Evolutionary conservation across 2,888 invertebrate species (phyloP), one percentile per base, ranked within the genome.

Genomic region (Cotesia congregata): DNA sequence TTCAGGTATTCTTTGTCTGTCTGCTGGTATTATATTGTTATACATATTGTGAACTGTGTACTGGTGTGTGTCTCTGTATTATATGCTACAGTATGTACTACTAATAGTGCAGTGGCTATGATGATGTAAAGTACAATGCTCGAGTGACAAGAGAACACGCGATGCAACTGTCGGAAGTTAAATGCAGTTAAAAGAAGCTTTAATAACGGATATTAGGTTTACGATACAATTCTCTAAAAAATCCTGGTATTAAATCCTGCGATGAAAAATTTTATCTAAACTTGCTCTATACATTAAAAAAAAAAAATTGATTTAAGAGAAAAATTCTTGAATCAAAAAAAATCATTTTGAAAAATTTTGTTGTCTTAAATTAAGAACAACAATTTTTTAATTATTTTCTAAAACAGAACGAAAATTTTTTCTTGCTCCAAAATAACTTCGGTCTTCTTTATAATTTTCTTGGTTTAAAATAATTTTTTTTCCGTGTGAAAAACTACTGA

Each of bases 171-270:
- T 50, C 75, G 69, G 75, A 75, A 38, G 62, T 68, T 75, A 15
- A 9, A 70, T 50, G 50, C 70, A 38, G 41, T 60, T 62, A n/a
- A 62, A 50, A 20, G 64, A n/a, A 30, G 30, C 62, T 20, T 30
- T 50, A 64, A 50, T 30, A 65, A 70, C 75, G 75, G 75, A 75
- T 75, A 75, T 75, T 70, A 69, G 62, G 30, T 75, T 75, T 70
- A 50, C 50, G 50, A 12, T 50, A 50, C 9, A 50, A 6, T 9
- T 50, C 50, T 50, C 12, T 50, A 12, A 12, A 12, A 50, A 50
- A 50, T 50, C 50, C 12, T 30, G 30, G 30, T 30, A 30, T 30
- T 30, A 30, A 30, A 30, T 30, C 30, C 30, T 30, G 50, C 3
- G 50, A 12, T 50, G 4, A 9, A 50, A 9, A 12, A 12, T 12